Evolutionary conservation across 2,888 invertebrate genomes (phyloP).

Genomic region (Pollenia labialis): DNA sequence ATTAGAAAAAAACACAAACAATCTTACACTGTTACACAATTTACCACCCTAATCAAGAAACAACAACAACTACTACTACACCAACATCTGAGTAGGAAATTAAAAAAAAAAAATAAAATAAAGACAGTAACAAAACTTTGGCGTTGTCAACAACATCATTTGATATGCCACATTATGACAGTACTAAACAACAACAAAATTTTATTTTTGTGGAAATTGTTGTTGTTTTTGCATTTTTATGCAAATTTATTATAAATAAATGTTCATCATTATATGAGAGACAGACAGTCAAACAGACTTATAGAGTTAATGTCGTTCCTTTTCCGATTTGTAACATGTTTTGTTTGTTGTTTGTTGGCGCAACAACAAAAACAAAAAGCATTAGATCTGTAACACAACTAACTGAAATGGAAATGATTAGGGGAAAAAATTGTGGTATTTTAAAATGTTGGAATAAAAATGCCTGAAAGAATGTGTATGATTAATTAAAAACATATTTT

Average conservation of each 20-base stretch:
- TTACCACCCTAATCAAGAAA: constrained; percentile 62
- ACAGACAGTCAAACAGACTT: constrained; percentile 5
- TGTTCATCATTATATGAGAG: constrained; percentile 8
- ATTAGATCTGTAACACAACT: constrained; percentile 65
- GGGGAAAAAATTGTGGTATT: constrained; percentile 14
- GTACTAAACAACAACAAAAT: constrained; percentile 16
- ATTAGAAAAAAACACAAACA: constrained; percentile 1
- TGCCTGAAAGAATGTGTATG: constrained; percentile 36
- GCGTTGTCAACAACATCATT: constrained; percentile 67
- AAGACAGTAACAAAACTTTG: constrained; percentile 59
- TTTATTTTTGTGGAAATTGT: constrained; percentile 15
- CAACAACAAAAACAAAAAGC: constrained; percentile 41
- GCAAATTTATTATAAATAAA: constrained; percentile 50
- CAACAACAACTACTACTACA: constrained; percentile 29
- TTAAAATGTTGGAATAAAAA: constrained; percentile 16
- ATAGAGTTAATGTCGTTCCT: constrained; percentile 18
- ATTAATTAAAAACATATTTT: constrained; percentile 61
- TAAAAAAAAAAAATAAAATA: constrained; percentile 13
- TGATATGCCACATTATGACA: constrained; percentile 63
- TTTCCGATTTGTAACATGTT: constrained; percentile 43
- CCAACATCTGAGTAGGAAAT: constrained; percentile 30
- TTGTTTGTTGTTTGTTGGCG: not conserved
- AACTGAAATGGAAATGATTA: constrained; percentile 63
- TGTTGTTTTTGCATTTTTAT: constrained; percentile 57
- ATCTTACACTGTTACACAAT: constrained; percentile 22